A percentile compares a stretch with the other conserved stretches of the same genome.
Evolutionary conservation across 2,797 vertebrate genomes (phyloP).

Genomic region (Leptoclinus maculatus): DNA sequence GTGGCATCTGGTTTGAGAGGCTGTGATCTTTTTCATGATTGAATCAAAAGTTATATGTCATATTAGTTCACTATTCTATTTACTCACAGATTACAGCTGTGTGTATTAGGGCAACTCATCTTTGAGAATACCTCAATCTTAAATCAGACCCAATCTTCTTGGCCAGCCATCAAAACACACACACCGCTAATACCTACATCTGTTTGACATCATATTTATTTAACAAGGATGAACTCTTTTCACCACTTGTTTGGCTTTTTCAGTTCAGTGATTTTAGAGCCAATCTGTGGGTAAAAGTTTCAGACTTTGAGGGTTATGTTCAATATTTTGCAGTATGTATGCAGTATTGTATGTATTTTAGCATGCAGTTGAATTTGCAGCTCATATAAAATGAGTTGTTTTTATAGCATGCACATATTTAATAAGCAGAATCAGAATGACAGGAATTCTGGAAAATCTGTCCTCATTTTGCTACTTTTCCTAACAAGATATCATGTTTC

Average conservation of each 20-base stretch:
- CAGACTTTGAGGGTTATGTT: background rate
- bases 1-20: background rate
- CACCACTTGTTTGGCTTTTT: constrained; percentile 52
- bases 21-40: constrained; percentile 12
- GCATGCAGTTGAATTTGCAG: background rate
- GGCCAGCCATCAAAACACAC: constrained; percentile 69
- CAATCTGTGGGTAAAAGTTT: constrained; percentile 1
- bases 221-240: constrained; percentile 48
- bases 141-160: constrained; percentile 66
- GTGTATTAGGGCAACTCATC: constrained; percentile 23
- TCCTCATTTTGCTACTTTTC: background rate
- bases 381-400: background rate
- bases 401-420: background rate
- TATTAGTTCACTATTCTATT: constrained; percentile 21
- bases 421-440: background rate
- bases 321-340: background rate
- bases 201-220: constrained; percentile 77
- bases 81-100: constrained; percentile 25
- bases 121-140: constrained; percentile 44
- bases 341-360: background rate
- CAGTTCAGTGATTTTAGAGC: constrained; percentile 21
- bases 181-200: constrained; percentile 66
- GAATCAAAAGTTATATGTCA: constrained; percentile 27
- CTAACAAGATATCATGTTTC: background rate
- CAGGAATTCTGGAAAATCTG: background rate